Evolutionary conservation across 2,888 invertebrate species (phyloP).

Genomic region (Sicus ferrugineus): DNA sequence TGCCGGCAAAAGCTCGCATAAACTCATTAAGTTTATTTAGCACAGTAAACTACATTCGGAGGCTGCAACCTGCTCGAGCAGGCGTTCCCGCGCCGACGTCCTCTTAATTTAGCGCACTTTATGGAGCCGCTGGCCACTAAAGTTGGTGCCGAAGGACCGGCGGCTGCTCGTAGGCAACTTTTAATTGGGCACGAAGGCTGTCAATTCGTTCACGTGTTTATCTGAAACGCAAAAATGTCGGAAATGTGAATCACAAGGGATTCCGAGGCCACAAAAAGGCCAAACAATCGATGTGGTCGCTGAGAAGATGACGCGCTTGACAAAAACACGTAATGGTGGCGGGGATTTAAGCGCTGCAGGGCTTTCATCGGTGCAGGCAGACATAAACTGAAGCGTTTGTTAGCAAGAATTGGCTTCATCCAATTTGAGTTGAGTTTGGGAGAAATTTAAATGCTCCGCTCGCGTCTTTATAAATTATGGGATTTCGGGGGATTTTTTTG

Average conservation of each 20-base stretch:
- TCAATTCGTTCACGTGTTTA: not conserved
- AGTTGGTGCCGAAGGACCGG: not conserved
- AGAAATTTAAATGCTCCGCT: too few relatives aligned
- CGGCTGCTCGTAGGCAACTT: not conserved
- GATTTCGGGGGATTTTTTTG: too few relatives aligned
- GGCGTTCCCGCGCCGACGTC: not conserved
- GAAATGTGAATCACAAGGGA: too few relatives aligned
- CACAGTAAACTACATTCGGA: conserved; percentile 2
- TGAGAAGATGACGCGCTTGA: too few relatives aligned
- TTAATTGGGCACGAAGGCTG: not conserved
- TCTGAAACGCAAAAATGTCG: not conserved
- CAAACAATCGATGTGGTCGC: not conserved
- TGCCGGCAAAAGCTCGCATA: not conserved
- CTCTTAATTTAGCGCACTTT: conserved; percentile 2
- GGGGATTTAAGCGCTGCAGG: too few relatives aligned
- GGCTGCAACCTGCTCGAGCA: not conserved
- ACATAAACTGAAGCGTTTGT: too few relatives aligned
- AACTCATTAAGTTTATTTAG: conserved; percentile 13
- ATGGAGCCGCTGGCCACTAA: not conserved
- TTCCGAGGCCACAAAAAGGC: not conserved
- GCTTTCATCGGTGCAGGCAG: too few relatives aligned
- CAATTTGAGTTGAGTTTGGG: too few relatives aligned
- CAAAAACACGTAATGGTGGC: too few relatives aligned
- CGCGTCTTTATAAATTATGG: too few relatives aligned
- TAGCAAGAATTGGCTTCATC: too few relatives aligned